Percentiles rank a stretch among this genome's conserved stretches.
Conservation (phyloP, 1,140 invertebrate genomes). For the Bombus terrestris region DNA sequence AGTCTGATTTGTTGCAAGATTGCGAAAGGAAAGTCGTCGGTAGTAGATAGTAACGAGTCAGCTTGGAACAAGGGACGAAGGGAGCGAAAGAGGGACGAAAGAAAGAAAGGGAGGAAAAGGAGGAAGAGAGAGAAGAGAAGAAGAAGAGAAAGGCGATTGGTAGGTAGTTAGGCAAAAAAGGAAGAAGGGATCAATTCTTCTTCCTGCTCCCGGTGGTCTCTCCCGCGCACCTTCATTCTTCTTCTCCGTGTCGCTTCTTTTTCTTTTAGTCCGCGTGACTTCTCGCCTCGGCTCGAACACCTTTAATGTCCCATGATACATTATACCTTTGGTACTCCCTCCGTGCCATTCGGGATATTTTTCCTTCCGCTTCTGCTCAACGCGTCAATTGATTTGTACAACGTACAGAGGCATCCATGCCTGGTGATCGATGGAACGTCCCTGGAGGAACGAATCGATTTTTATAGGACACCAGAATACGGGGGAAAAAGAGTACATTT, state of each 20-base stretch:
- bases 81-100: too few relatives aligned
- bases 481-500: background rate
- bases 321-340: background rate
- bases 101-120: too few relatives aligned
- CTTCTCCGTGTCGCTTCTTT: background rate
- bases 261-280: background rate
- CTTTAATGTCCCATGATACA: conserved; percentile 20
- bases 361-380: background rate
- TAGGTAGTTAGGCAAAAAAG: background rate
- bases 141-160: background rate
- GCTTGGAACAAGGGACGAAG: too few relatives aligned
- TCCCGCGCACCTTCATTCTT: background rate
- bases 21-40: background rate
- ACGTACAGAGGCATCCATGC: background rate
- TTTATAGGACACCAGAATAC: background rate
- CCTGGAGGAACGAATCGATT: background rate
- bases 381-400: conserved; percentile 7
- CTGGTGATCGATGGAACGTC: background rate
- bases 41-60: background rate
- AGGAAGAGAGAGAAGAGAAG: background rate
- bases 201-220: background rate
- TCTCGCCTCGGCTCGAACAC: background rate
- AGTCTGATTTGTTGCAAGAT: conserved; percentile 42
- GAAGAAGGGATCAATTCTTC: conserved; percentile 1
- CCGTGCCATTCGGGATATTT: background rate